Evolutionary conservation across 2,888 invertebrate genomes (phyloP).

Genomic region (Bombylius discolor): DNA sequence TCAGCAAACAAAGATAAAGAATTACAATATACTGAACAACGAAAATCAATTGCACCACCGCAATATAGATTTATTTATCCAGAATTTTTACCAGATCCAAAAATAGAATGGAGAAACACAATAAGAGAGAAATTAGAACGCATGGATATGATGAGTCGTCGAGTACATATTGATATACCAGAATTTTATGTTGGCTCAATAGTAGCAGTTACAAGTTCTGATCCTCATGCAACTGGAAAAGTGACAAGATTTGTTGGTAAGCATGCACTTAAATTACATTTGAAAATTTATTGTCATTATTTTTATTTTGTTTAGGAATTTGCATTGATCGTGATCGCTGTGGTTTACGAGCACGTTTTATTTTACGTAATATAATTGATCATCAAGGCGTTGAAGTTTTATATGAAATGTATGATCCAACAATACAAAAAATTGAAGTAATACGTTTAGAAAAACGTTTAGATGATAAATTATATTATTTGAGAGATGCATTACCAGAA

Average conservation of each 20-base stretch:
- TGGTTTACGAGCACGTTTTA: constrained; percentile 75
- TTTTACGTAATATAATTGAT: constrained; percentile 85
- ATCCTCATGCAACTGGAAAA: constrained; percentile 74
- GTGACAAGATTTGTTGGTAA: constrained; percentile 48
- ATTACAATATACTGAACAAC: constrained; percentile 11
- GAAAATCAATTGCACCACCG: constrained; percentile 30
- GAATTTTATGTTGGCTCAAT: constrained; percentile 97
- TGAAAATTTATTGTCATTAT: constrained; percentile 41
- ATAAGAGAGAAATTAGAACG: constrained; percentile 81
- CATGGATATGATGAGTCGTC: constrained; percentile 78
- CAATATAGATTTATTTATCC: constrained; percentile 65
- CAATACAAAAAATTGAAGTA: constrained; percentile 79
- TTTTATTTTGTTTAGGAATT: constrained; percentile 49
- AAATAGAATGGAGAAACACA: constrained; percentile 59
- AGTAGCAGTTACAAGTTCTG: constrained; percentile 75
- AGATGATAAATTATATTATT: constrained; percentile 76
- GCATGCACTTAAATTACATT: no score
- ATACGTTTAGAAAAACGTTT: constrained; percentile 83
- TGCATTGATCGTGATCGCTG: constrained; percentile 75
- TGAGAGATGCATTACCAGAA: constrained; percentile 80
- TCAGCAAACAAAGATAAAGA: no score
- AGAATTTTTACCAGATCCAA: constrained; percentile 85
- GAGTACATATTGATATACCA: constrained; percentile 67
- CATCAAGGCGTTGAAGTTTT: constrained; percentile 58
- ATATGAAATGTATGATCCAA: constrained; percentile 81